phyloP scores from a whole-genome alignment of 2,797 vertebrate genomes.

The Lacerta viridis region DNA sequence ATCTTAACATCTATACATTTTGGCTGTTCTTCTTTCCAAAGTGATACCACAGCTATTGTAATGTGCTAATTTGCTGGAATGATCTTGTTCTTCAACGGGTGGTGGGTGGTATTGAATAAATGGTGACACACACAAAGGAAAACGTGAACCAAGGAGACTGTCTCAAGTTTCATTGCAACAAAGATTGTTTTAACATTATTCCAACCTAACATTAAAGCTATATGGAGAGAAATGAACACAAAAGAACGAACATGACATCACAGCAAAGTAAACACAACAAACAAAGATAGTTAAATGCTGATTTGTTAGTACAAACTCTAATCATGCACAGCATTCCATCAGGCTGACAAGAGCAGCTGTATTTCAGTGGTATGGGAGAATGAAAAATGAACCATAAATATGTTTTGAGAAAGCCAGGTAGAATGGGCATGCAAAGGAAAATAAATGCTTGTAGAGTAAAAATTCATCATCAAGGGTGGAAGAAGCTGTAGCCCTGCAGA shows the following conservation, averaged over 20 bases:
- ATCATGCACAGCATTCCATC: conserved; percentile 24
- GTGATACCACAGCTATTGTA: neutral
- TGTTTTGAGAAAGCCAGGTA: neutral
- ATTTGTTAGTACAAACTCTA: conserved; percentile 38
- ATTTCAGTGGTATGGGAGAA: conserved; percentile 9
- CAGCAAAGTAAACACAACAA: conserved; percentile 27
- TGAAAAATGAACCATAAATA: conserved; percentile 4
- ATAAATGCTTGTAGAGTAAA: conserved; percentile 5
- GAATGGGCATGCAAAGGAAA: neutral
- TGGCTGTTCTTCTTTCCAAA: conserved; percentile 33
- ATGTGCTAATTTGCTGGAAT: neutral
- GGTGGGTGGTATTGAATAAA: neutral
- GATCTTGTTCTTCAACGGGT: conserved; percentile 1
- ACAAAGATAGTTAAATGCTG: conserved; percentile 25
- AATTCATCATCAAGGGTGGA: neutral
- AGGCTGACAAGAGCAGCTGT: conserved; percentile 63
- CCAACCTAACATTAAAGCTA: conserved; percentile 37
- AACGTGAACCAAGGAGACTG: conserved; percentile 35
- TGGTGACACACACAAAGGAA: conserved; percentile 36
- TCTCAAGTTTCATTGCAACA: conserved; percentile 21
- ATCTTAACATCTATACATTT: neutral
- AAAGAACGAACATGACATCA: conserved; percentile 1
- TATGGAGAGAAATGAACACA: neutral
- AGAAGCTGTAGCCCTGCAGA: neutral
- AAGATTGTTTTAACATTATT: conserved; percentile 16